phyloP scores from a whole-genome alignment of 2,888 invertebrate genomes.

The Hoplodrina ambigua region DNA sequence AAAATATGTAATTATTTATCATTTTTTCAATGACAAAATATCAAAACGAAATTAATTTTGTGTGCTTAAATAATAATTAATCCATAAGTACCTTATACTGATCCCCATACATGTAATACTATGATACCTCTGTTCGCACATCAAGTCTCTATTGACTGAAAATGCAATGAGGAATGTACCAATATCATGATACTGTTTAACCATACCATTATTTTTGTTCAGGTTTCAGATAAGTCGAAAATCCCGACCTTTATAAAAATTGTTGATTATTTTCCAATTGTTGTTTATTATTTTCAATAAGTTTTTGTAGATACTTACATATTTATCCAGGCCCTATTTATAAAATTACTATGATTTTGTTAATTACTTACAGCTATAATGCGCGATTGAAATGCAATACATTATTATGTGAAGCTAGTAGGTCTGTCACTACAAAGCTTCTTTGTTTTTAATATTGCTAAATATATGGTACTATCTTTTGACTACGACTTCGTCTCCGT shows the following conservation, averaged over 20 bases:
- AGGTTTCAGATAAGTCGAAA: not conserved
- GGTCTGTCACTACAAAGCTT: not conserved
- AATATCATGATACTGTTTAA: not conserved
- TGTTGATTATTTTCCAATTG: not conserved
- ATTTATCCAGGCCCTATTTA: conserved; percentile 1
- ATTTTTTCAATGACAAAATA: not conserved
- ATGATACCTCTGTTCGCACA: too few species aligned
- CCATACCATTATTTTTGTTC: not conserved
- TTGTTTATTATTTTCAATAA: not conserved
- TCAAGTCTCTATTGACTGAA: too few species aligned
- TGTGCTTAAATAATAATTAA: not conserved
- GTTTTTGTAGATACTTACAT: not conserved
- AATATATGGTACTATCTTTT: not conserved
- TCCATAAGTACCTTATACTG: too few species aligned
- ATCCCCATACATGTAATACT: too few species aligned
- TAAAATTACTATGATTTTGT: not conserved
- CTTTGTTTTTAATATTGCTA: not conserved
- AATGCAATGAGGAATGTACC: too few species aligned
- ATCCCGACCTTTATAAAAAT: not conserved
- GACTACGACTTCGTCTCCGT: too few species aligned
- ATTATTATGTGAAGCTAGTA: not conserved
- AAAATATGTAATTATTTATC: not conserved
- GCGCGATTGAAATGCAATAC: conserved; percentile 1
- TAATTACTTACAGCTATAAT: not conserved
- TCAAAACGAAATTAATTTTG: not conserved